phyloP scores from a whole-genome alignment of 92 coral and sea anemone species.

The Blastomussa wellsi region DNA sequence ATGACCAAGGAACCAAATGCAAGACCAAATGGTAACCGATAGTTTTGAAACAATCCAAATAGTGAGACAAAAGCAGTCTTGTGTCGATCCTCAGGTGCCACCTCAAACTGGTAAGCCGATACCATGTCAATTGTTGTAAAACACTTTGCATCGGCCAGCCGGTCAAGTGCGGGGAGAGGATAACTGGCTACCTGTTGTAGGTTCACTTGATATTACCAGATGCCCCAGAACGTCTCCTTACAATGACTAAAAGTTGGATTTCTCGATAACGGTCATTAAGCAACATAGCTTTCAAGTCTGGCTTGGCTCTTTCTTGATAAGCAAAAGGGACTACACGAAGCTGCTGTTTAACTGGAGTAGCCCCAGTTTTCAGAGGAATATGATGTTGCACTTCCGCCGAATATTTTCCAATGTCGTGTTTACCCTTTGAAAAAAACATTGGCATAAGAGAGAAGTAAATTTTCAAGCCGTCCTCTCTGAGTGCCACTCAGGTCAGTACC shows the following conservation, averaged over 20 bases:
- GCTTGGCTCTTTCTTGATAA: conserved; percentile 45
- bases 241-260: conserved; percentile 49
- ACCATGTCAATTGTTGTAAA: conserved; percentile 55
- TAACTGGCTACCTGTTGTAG: conserved; percentile 35
- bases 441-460: conserved; percentile 44
- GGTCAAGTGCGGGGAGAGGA: not conserved
- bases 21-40: conserved; percentile 58
- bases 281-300: conserved; percentile 43
- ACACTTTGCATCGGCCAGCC: conserved; percentile 23
- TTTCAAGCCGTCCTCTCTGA: conserved; percentile 32
- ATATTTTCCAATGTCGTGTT: conserved; percentile 47
- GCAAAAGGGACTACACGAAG: conserved; percentile 39
- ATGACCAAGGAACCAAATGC: conserved; percentile 58
- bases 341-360: conserved; percentile 38
- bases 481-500: conserved; percentile 36
- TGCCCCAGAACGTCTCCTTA: conserved; percentile 40
- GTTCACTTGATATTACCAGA: conserved; percentile 59
- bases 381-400: conserved; percentile 47
- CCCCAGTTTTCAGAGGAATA: conserved; percentile 42
- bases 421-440: conserved; percentile 46
- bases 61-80: conserved; percentile 65
- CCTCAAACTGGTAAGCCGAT: conserved; percentile 59
- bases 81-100: conserved; percentile 49
- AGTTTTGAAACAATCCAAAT: conserved; percentile 52
- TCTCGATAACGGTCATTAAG: too few species aligned